Conservation (phyloP, 2,888 invertebrate genomes). For the Acholoe squamosa region DNA sequence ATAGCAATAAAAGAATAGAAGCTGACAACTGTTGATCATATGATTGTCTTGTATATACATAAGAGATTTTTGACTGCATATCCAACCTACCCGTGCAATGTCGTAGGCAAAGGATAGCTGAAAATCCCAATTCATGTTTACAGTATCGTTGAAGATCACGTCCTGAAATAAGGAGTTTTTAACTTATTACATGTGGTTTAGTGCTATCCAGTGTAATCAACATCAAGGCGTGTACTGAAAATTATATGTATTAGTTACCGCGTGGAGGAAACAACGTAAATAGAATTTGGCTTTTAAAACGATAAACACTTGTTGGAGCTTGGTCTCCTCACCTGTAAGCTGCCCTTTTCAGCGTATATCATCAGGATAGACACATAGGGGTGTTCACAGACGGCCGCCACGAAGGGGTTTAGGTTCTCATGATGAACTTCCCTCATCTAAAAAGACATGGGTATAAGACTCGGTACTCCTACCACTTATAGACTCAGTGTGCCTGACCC, state of each 20-base stretch:
- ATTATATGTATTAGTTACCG: no score
- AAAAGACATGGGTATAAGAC: not conserved
- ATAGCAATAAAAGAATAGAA: not conserved
- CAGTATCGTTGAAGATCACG: slow-evolving; percentile 32
- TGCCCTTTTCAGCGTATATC: slow-evolving; percentile 53
- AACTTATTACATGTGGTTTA: no score
- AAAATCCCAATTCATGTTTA: slow-evolving; percentile 60
- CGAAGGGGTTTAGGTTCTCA: slow-evolving; percentile 50
- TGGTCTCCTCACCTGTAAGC: slow-evolving; percentile 59
- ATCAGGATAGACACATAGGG: slow-evolving; percentile 46
- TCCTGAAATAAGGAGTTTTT: slow-evolving; percentile 37
- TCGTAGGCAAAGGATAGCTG: slow-evolving; percentile 56
- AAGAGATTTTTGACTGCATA: not conserved
- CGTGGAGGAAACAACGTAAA: slow-evolving; percentile 9
- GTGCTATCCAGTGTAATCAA: no score
- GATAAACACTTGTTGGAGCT: no score
- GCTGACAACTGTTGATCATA: no score
- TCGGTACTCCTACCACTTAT: no score
- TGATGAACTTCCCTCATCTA: slow-evolving; percentile 45
- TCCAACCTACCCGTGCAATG: slow-evolving; percentile 59
- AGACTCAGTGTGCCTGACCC: no score
- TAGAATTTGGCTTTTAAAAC: not conserved
- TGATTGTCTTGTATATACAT: no score
- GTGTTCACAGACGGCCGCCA: slow-evolving; percentile 55
- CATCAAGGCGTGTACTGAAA: no score